Evolutionary conservation across 2,888 invertebrate species (phyloP), one percentile per base, ranked within the genome.

Genomic region (Drosophila emarginata): DNA sequence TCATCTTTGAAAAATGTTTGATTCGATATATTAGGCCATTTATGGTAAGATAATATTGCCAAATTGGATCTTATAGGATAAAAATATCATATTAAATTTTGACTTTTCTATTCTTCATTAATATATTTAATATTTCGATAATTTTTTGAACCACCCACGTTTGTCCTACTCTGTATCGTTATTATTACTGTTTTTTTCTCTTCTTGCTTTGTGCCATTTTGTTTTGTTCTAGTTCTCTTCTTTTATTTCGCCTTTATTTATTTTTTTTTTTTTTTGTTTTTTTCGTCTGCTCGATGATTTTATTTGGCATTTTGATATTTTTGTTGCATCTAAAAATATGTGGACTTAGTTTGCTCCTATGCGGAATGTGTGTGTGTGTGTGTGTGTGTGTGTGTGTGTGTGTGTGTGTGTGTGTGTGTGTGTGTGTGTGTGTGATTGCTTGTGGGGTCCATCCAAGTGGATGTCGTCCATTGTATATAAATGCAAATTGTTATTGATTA

Each of bases 401-500:
- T n/a, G n/a, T n/a, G n/a, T n/a, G n/a, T n/a, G n/a, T n/a, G n/a
- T n/a, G n/a, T n/a, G n/a, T 67, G 37, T 72, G 50, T 73, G 50
- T 66, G n/a, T 50, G 50, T 39, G 63, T 67, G 40, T 58, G 66
- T 56, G 4, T 72, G 72, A 59, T 51, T 40, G 32, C 51, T 18
- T 51, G 60, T 15, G 52, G 69, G 36, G 23, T 26, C 26, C 52
- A 21, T 60, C 51, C 56, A 57, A 21, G 15, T 50, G 23, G 54
- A 66, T 69, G 69, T 32, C 69, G 69, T 69, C 70, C 69, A 68
- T 68, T 68, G 69, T 59, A 64, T 61, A 73, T 62, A 88, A 84
- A 84, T 84, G 88, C 75, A 88, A 86, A 84, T 84, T 86, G 83
- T 86, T 84, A 84, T 84, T 88, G 84, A 84, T 84, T 84, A 80